These are phyloP conservation scores for Alethe diademata DNA, from an alignment of 2,113 vertebrate species.

Conservation along the genomic window DNA sequence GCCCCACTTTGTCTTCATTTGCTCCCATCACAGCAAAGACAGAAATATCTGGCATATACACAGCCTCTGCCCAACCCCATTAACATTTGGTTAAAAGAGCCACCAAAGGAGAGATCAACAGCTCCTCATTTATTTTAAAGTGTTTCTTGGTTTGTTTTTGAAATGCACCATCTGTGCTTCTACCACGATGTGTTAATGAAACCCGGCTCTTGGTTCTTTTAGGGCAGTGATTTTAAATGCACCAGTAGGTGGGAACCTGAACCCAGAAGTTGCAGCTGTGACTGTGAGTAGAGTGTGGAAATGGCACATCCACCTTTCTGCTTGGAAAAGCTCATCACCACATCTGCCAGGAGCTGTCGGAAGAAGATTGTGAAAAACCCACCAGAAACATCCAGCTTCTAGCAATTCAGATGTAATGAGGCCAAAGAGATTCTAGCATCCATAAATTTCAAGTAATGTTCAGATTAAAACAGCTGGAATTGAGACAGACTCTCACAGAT, in stretches of 20 bases:
- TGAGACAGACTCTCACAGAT: not conserved
- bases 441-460: not conserved
- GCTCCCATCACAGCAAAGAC: not conserved
- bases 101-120: constrained; percentile 25
- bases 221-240: not conserved
- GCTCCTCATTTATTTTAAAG: constrained; percentile 38
- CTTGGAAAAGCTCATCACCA: not conserved
- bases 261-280: constrained; percentile 3
- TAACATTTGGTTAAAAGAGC: constrained; percentile 4
- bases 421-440: not conserved
- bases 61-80: not conserved
- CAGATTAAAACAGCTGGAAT: not conserved
- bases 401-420: not conserved
- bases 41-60: not conserved
- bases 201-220: not conserved
- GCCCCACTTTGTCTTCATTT: not conserved
- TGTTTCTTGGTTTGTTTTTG: constrained; percentile 29
- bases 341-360: not conserved
- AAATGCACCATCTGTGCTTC: constrained; percentile 50
- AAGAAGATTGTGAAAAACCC: not conserved
- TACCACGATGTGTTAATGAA: not conserved
- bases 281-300: not conserved
- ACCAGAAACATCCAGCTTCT: not conserved
- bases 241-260: not conserved
- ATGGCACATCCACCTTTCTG: not conserved